phyloP scores from a whole-genome alignment of 92 coral and sea anemone species.

The Blastomussa wellsi region DNA sequence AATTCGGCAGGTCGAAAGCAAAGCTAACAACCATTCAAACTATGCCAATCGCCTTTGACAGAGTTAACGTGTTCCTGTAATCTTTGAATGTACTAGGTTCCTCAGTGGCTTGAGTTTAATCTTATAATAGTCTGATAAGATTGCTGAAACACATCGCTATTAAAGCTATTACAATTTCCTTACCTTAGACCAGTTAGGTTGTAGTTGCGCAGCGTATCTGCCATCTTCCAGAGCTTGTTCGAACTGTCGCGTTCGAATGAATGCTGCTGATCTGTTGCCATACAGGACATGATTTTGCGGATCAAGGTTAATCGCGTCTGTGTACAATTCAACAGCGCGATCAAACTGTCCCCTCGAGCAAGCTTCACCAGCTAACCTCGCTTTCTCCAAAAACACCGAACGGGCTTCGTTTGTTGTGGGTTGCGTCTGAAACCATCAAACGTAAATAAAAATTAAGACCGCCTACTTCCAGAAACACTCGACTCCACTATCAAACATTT shows the following conservation, averaged over 20 bases:
- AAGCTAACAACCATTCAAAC: conserved; percentile 27
- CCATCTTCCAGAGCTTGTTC: conserved; percentile 93
- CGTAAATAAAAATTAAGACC: conserved; percentile 29
- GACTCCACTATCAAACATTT: conserved; percentile 20
- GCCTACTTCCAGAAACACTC: conserved; percentile 29
- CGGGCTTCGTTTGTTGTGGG: conserved; percentile 61
- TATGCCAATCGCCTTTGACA: conserved; percentile 13
- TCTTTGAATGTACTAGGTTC: background rate
- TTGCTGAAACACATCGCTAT: background rate
- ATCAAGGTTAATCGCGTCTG: conserved; percentile 91
- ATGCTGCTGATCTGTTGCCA: conserved; percentile 98
- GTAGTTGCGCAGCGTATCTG: conserved; percentile 78
- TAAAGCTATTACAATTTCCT: background rate
- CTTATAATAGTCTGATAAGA: background rate
- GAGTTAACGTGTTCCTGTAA: background rate
- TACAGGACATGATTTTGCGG: conserved; percentile 92
- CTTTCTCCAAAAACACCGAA: conserved; percentile 76
- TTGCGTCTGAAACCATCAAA: conserved; percentile 35
- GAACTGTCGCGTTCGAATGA: conserved; percentile 81
- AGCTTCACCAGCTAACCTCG: conserved; percentile 87
- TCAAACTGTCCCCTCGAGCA: conserved; percentile 88
- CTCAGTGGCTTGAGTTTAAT: background rate
- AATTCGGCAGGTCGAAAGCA: background rate
- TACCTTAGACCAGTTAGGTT: conserved; percentile 98
- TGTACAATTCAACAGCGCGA: conserved; percentile 83